phyloP scores from a whole-genome alignment of 1,140 invertebrate genomes.

The Drosophila lini region DNA sequence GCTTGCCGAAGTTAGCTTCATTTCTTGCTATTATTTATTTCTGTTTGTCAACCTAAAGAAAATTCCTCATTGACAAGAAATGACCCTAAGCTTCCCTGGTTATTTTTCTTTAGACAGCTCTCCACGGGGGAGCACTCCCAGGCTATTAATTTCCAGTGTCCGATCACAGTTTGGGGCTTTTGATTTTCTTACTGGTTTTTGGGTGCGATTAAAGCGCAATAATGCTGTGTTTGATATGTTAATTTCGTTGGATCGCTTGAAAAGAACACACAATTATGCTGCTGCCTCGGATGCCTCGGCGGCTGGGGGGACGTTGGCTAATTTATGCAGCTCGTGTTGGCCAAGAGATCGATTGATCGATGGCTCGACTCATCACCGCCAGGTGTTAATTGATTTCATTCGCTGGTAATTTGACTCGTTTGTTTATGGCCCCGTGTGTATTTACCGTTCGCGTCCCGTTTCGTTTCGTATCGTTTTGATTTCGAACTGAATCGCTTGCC shows the following conservation, averaged over 20 bases:
- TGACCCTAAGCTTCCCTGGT: constrained; percentile 34
- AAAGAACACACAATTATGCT: constrained; percentile 64
- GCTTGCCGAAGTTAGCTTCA: too few species aligned
- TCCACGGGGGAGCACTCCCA: constrained; percentile 21
- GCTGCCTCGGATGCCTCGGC: background rate
- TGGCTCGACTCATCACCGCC: constrained; percentile 53
- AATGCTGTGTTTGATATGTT: constrained; percentile 82
- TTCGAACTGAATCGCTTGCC: constrained; percentile 44
- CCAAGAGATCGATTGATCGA: constrained; percentile 52
- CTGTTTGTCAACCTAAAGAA: constrained; percentile 2
- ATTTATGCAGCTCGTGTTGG: constrained; percentile 76
- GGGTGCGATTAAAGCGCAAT: constrained; percentile 75
- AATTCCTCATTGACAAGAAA: constrained; percentile 16
- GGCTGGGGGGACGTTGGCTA: constrained; percentile 28
- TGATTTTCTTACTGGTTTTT: constrained; percentile 51
- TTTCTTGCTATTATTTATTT: too few species aligned
- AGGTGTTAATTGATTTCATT: constrained; percentile 80
- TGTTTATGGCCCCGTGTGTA: constrained; percentile 41
- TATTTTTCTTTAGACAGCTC: constrained; percentile 27
- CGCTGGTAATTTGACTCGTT: constrained; percentile 67
- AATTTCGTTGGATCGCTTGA: constrained; percentile 63
- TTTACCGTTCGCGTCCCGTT: constrained; percentile 56
- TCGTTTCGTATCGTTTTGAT: constrained; percentile 20
- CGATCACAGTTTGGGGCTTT: constrained; percentile 20
- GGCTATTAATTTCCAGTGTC: constrained; percentile 37